Conservation (phyloP, 2,113 vertebrate species). For the Cheirogaleus medius region DNA sequence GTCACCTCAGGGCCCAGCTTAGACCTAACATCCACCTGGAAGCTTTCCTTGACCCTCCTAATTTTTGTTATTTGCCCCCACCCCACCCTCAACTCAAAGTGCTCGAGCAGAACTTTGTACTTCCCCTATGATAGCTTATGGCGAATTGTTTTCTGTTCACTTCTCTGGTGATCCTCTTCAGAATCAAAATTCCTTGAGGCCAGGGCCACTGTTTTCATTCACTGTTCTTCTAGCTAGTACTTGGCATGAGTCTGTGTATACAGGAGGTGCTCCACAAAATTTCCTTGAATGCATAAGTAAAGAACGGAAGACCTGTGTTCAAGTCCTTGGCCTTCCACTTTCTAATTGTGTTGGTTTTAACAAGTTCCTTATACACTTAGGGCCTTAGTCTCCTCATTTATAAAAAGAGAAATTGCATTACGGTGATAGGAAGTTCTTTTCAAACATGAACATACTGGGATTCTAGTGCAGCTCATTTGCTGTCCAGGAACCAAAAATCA, state of each 20-base stretch:
- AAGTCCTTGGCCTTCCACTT: neutral
- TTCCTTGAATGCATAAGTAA: neutral
- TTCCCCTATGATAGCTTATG: neutral
- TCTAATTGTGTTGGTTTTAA: neutral
- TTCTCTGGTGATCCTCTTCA: neutral
- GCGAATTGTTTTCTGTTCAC: neutral
- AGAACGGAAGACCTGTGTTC: neutral
- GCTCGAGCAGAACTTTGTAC: neutral
- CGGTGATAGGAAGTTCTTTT: neutral
- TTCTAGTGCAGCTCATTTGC: neutral
- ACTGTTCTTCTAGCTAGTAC: neutral
- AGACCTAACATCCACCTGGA: neutral
- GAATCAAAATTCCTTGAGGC: neutral
- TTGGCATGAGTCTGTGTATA: neutral
- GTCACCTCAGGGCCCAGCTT: neutral
- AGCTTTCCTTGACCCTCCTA: neutral
- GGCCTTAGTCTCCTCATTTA: neutral
- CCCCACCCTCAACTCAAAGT: neutral
- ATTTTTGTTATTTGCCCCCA: neutral
- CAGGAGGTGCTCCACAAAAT: neutral
- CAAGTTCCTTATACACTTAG: neutral
- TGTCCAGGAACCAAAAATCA: neutral
- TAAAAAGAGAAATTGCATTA: neutral
- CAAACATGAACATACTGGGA: neutral
- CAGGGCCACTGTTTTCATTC: neutral